Percentiles rank a stretch among this genome's conserved stretches.
These are phyloP conservation scores for Dynastes grantii DNA, from an alignment of 2,888 invertebrate species.

Conservation along the genomic window DNA sequence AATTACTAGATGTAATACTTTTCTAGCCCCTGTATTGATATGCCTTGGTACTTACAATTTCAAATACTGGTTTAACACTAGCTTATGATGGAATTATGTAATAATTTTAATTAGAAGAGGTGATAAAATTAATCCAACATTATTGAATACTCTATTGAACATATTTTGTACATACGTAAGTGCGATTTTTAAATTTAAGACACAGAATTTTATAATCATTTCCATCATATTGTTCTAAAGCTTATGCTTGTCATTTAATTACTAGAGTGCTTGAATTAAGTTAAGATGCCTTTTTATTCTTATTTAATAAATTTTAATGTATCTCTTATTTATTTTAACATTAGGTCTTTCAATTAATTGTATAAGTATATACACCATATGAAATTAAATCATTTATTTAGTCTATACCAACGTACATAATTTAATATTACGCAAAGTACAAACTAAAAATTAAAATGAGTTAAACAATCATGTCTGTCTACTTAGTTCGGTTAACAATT, in stretches of 20 bases:
- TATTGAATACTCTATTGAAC: no score
- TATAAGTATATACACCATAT: constrained; percentile 2
- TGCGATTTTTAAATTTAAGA: no score
- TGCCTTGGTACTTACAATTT: no score
- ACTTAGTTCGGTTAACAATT: constrained; percentile 13
- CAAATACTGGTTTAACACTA: no score
- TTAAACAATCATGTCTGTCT: constrained; percentile 11
- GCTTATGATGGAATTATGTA: no score
- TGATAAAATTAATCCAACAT: no score
- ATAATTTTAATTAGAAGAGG: no score
- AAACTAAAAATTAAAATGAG: constrained; percentile 24
- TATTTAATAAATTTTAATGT: background rate
- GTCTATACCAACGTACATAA: background rate
- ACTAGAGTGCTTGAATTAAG: background rate
- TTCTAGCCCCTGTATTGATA: no score
- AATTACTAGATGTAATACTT: no score
- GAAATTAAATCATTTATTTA: constrained; percentile 17
- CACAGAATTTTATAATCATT: background rate
- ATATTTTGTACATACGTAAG: no score
- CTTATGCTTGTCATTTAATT: no score
- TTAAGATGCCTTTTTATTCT: background rate
- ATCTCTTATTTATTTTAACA: constrained; percentile 14
- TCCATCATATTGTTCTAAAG: background rate
- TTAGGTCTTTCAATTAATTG: background rate
- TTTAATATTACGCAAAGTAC: constrained; percentile 39